Base-by-base conservation (phyloP, 1,140 invertebrate genomes). In the Paraescarpia echinospica region DNA sequence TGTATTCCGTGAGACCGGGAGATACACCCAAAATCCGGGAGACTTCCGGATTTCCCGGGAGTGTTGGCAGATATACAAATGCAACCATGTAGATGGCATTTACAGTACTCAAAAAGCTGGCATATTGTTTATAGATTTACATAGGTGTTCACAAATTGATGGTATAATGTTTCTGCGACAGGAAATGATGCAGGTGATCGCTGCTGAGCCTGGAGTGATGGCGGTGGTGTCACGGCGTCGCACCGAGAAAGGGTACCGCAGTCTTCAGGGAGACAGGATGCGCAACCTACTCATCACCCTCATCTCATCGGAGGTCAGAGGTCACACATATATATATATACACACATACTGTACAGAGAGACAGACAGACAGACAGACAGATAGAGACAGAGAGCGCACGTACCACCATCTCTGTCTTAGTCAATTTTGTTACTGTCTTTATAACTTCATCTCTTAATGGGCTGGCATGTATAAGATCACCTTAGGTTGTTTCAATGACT, bases 171-270 rank as follows among this genome's bases (percentile, higher is more conserved):
- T 90, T 22, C 89, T 89, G 27, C 94, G 94, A 22, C 93, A 96
- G 95, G 95, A 96, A 91, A 95, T 95, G 94, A 95, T 96, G 95
- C 92, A 94, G 90, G 95, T 95, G 41, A 95, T 95, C 31, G 94
- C 94, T 27, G 94, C 94, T 93, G 95, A 96, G 92, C 95, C 95
- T 33, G 94, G 94, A 92, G 95, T 95, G 2, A 91, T 96, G 93
- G 95, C 95, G 4, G 94, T 96, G 8, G 94, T 95, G 34, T 94
- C 94, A 59, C 93, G 94, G 34, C 93, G 94, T n/a, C 93, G 95
- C 34, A 95, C 94, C 91, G 95, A 96, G 93, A 95, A 95, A 91
- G 95, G 95, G 5, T 96, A 95, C 93, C 93, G 95, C n/a, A 93
- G 95, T 1, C 93, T 95, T 41, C 95, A 96, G 93, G 96, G 96